Evolutionary conservation across 2,797 vertebrate genomes (phyloP).

Genomic region (Peromyscus aztecus): DNA sequence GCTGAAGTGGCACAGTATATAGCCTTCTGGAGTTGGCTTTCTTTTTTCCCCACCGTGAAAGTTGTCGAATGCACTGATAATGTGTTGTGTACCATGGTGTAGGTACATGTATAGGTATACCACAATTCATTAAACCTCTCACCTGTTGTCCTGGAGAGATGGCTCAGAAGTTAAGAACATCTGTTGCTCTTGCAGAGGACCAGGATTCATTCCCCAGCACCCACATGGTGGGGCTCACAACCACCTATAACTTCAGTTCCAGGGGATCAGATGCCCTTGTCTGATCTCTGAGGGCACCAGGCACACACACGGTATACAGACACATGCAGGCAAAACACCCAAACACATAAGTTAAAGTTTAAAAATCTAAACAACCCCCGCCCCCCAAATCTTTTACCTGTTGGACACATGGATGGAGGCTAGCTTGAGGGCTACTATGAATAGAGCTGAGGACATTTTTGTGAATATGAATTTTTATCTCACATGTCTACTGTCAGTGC

Average conservation of each 20-base stretch:
- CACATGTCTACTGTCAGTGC: not conserved
- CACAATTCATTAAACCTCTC: not conserved
- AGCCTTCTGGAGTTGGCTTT: not conserved
- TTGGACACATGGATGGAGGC: not conserved
- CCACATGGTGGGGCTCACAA: not conserved
- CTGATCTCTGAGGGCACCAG: not conserved
- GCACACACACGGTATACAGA: not conserved
- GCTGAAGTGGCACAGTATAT: not conserved
- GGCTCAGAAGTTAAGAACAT: not conserved
- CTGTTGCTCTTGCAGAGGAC: not conserved
- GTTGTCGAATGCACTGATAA: not conserved
- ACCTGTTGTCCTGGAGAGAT: not conserved
- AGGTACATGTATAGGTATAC: not conserved
- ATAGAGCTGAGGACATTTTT: not conserved
- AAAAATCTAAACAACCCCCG: not conserved
- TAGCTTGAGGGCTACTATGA: not conserved
- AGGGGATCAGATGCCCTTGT: not conserved
- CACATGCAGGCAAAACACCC: not conserved
- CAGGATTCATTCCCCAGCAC: not conserved
- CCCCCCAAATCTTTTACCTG: not conserved
- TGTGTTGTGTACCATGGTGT: not conserved
- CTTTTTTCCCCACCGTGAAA: not conserved
- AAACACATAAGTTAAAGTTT: not conserved
- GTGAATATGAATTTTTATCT: not conserved
- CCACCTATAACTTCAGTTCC: not conserved